phyloP scores from a whole-genome alignment of 1,140 invertebrate species.

The Trichoplusia ni region DNA sequence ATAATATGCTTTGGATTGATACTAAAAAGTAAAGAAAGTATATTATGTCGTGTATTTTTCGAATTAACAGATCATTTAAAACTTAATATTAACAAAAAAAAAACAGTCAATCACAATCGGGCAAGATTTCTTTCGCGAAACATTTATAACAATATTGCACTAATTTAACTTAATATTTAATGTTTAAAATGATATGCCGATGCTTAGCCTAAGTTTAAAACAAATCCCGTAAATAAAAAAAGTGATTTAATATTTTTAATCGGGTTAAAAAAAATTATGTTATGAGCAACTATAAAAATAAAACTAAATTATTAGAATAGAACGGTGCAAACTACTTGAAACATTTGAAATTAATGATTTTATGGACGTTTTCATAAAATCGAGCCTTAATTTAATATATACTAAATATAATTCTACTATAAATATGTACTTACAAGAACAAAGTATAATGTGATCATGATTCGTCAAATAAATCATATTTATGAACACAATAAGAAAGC shows the following conservation, averaged over 20 bases:
- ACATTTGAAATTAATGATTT: too few species aligned
- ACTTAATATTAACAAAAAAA: conserved; percentile 31
- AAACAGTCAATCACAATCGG: conserved; percentile 55
- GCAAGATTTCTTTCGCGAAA: conserved; percentile 51
- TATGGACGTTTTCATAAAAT: too few species aligned
- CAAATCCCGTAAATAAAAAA: not conserved
- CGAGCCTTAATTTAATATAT: too few species aligned
- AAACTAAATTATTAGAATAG: not conserved
- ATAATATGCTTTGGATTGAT: conserved; percentile 46
- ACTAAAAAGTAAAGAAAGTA: conserved; percentile 34
- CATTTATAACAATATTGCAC: conserved; percentile 60
- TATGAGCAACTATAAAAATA: conserved; percentile 22
- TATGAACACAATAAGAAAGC: too few species aligned
- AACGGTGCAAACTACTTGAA: not conserved
- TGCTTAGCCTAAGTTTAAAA: conserved; percentile 49
- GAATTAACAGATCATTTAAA: conserved; percentile 39
- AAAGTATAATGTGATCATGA: too few species aligned
- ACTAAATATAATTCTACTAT: too few species aligned
- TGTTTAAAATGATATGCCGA: conserved; percentile 60
- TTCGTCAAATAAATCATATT: too few species aligned
- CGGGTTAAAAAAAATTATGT: not conserved
- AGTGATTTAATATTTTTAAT: not conserved
- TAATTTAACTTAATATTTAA: conserved; percentile 43
- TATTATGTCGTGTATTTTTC: conserved; percentile 31
- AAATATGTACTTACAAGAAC: too few species aligned